Evolutionary conservation across 2,888 invertebrate genomes (phyloP), one percentile per base, ranked within the genome.

Genomic region (Leucoma salicis): DNA sequence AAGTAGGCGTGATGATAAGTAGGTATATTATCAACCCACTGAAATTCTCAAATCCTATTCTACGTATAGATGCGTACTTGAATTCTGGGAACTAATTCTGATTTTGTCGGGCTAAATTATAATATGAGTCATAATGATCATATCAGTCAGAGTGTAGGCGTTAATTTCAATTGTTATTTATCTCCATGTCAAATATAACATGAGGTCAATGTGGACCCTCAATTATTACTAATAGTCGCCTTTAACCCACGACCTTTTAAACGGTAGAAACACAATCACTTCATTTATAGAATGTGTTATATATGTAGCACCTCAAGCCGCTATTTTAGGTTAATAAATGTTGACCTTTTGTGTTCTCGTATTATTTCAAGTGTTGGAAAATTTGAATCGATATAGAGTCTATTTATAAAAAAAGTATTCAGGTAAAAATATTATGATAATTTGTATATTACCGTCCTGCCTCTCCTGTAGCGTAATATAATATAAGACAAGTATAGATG

Each of bases 201-300:
- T 63, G 57, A 56, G 56, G 55, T 59, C 62, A 57, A 62, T 57
- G 39, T 36, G 57, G 36, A 50, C 59, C 53, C 40, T 51, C 66
- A 68, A 69, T 66, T 70, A 65, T 52, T 57, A 54, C 55, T 54
- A 62, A 65, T 59, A 61, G 59, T 51, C 49, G 42, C 53, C 44
- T 43, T 2, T 42, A 34, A 46, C 45, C 48, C 42, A 34, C 47
- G 62, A 61, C 59, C 59, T 59, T 59, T 49, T 39, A 51, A 42
- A 54, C 49, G 40, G 41, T 42, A 42, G 44, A 43, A 46, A 42
- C 42, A 39, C 45, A 49, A 48, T 49, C 43, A 11, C 33, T 49
- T 46, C 60, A 60, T 58, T 60, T 60, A 48, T 57, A 58, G 53
- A 36, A 42, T 43, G 31, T 34, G 35, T 35, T 55, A 36, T 44